Percentiles rank a stretch among this genome's conserved stretches.
phyloP scores from a whole-genome alignment of 2,113 vertebrate species.

The Menidia beryllina region DNA sequence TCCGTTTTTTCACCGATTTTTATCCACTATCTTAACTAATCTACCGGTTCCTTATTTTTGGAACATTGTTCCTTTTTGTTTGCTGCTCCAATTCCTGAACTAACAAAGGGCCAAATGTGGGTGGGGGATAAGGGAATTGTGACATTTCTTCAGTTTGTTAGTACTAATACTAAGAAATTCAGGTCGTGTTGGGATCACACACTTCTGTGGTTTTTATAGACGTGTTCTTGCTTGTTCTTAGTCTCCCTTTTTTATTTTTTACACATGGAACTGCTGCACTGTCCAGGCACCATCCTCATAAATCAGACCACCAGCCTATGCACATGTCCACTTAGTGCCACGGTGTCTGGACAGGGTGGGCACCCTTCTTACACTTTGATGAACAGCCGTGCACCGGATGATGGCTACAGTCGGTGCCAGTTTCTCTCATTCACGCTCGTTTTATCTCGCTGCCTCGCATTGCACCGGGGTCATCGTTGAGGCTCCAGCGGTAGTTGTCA shows the following conservation, averaged over 20 bases:
- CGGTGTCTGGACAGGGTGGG: slow-evolving; percentile 17
- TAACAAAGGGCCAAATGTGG: not conserved
- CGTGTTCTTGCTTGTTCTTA: not conserved
- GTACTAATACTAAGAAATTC: not conserved
- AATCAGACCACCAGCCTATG: slow-evolving; percentile 29
- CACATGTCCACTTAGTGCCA: slow-evolving; percentile 17
- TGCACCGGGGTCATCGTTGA: slow-evolving; percentile 10
- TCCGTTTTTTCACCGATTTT: not conserved
- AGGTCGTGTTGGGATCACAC: not conserved
- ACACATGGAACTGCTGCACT: not conserved
- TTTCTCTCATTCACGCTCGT: slow-evolving; percentile 6
- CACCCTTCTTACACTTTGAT: slow-evolving; percentile 15
- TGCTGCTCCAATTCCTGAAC: not conserved
- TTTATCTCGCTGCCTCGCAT: slow-evolving; percentile 19
- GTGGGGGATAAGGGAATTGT: not conserved
- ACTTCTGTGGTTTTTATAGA: too few relatives aligned
- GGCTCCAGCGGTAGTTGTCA: slow-evolving; percentile 32
- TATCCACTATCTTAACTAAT: slow-evolving; percentile 15
- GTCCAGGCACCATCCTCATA: slow-evolving; percentile 17
- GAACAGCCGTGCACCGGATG: slow-evolving; percentile 3
- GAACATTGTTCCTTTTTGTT: slow-evolving; percentile 15
- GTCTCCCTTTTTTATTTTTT: not conserved
- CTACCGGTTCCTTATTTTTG: slow-evolving; percentile 8
- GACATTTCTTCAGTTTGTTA: not conserved
- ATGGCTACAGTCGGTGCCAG: slow-evolving; percentile 25